Base-by-base conservation (phyloP, 2,888 invertebrate species). In the Drosophila neotestacea region DNA sequence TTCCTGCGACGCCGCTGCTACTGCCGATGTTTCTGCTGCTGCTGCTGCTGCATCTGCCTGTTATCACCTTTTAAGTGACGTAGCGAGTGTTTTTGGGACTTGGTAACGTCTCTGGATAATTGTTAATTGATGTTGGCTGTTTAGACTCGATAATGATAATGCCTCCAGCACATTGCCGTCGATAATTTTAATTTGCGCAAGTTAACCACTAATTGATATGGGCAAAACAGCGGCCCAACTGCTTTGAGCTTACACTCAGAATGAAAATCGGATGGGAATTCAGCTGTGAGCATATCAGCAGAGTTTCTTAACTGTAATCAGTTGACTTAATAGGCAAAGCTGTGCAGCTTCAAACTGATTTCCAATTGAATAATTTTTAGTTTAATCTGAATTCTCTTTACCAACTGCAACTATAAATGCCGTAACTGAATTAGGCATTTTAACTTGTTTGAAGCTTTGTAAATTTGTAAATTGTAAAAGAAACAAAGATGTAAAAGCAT, bases 271-370 rank as follows among this genome's bases (percentile, higher is more conserved):
- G 60, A 47, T 64, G 69, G 65, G 27, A 62, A 69, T 50, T 79
- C 79, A 65, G 69, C 61, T 78, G 75, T 58, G 54, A 51, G 69
- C 75, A 73, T 76, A 61, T 70, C 55, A 65, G 27, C 47, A 56
- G 59, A 64, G 38, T 78, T 78, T 62, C 65, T 51, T 65, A 70
- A 34, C 44, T 69, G 27, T 69, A 69, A 74, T 69, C 55, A 69
- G 59, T 67, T 73, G 78, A 78, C 77, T 77, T 60, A 73, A 59
- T 42, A 70, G 54, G 38, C 78, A 78, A 77, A 73, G 81, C 65
- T 65, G 50, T 46, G n/a, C 32, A 51, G 52, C 62, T 41, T 30
- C 60, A 66, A 61, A 77, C 27, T 66, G 77, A 41, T 61, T 54
- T 32, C 22, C 58, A 38, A 50, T 62, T 55, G 32, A 58, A 5